Base-by-base conservation (phyloP, 2,888 invertebrate genomes). In the Cosmorhoe ocellata region DNA sequence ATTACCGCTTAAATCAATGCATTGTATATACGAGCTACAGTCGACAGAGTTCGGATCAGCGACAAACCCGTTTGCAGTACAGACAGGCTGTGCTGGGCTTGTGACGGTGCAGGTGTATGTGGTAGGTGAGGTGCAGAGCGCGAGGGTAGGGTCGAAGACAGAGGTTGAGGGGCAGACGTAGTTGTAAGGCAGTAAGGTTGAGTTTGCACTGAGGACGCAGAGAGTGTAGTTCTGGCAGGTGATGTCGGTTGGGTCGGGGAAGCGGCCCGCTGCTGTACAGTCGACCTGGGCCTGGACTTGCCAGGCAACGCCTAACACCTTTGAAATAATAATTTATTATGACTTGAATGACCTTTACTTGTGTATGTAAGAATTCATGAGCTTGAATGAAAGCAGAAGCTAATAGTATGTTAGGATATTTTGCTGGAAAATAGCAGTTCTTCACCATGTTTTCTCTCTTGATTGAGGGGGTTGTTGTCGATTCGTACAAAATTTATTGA, bases 121-220 rank as follows among this genome's bases (percentile, higher is more conserved):
- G 13, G 70, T 63, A 0, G 76, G 57, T 0, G 69, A 64, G 8
- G 88, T 86, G 58, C 90, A 91, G 28, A 55, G 64, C 0, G 68
- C 55, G 0, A 69, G 61, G 28, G 52, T 60, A 0, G 88, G 86
- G 51, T 86, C 80, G 67, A 90, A 91, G 26, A 84, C 61, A 0
- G 88, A 85, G 1, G 79, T 82, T 0, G 78, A 69, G 0, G 88
- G 86, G 46, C 90, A 90, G n/a, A 71, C 72, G 64, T 86, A 88
- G 64, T 79, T 63, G 63, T 84, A 89, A 5, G 77, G 51, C 9
- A 76, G 1, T 51, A 74, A 87, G 14, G 66, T 58, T 30, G 49
- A 54, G n/a, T 49, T 70, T n/a, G 66, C 51, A 30, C 63, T 63
- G 49, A 64, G 74, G 30, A 81, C 71, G 59, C 91, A 91, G 1